Evolutionary conservation across 2,888 invertebrate genomes (phyloP).

Genomic region (Dicyrtoma fusca): DNA sequence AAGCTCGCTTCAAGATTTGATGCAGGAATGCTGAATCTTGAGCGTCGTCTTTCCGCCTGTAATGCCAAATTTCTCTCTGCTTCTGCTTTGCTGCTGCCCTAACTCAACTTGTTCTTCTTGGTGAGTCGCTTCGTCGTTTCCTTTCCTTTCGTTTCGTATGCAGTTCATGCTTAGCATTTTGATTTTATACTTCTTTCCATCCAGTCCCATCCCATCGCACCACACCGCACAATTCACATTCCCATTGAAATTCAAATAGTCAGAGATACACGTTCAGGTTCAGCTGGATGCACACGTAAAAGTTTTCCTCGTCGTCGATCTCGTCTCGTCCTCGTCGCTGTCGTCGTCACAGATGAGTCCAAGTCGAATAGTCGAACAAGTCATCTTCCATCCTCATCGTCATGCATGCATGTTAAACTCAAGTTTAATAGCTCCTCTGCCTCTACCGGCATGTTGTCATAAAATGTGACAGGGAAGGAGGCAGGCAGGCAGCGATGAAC

Average conservation of each 20-base stretch:
- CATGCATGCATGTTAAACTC: conserved; percentile 13
- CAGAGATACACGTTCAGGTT: no score
- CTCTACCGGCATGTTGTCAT: not conserved
- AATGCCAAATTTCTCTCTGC: no score
- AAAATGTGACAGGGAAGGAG: no score
- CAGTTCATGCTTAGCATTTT: not conserved
- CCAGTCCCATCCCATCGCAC: no score
- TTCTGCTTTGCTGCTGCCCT: no score
- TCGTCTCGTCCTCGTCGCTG: no score
- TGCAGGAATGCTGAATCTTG: no score
- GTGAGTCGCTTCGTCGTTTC: no score
- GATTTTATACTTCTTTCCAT: not conserved
- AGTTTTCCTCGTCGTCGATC: not conserved
- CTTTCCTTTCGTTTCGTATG: not conserved
- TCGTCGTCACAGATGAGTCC: conserved; percentile 7
- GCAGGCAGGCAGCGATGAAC: no score
- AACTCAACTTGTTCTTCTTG: no score
- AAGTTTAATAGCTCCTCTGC: conserved; percentile 5
- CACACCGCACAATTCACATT: not conserved
- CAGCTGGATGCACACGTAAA: conserved; percentile 1
- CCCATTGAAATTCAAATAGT: not conserved
- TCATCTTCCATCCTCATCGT: conserved; percentile 11
- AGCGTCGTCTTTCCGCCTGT: no score
- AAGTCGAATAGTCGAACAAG: not conserved
- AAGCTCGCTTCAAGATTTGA: no score